Conservation (phyloP, 2,113 vertebrate genomes). For the Indri indri region DNA sequence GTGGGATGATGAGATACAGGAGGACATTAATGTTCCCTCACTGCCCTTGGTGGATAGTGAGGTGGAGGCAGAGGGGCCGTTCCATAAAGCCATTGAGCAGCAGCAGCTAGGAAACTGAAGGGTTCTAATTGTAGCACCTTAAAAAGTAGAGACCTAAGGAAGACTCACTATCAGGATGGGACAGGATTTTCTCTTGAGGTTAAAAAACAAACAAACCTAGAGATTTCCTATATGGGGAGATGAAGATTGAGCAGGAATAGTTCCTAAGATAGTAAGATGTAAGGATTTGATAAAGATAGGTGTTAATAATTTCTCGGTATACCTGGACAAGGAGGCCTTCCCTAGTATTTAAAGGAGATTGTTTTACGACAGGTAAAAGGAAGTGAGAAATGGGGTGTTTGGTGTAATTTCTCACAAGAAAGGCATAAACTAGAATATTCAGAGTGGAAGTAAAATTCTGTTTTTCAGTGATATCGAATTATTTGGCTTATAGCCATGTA, state of each 20-base stretch:
- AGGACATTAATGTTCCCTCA: not conserved
- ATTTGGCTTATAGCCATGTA: not conserved
- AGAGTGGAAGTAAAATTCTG: not conserved
- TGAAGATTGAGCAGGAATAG: not conserved
- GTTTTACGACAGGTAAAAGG: not conserved
- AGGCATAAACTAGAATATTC: not conserved
- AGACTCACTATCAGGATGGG: not conserved
- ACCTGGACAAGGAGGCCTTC: not conserved
- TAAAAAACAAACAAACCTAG: not conserved
- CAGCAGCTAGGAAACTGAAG: not conserved
- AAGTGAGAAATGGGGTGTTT: not conserved
- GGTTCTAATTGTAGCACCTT: not conserved
- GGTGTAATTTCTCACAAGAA: conserved; percentile 30
- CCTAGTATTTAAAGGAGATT: not conserved
- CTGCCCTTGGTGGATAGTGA: not conserved
- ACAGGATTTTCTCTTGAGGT: not conserved
- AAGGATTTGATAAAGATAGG: conserved; percentile 1
- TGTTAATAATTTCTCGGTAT: not conserved
- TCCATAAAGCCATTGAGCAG: not conserved
- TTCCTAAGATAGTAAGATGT: not conserved
- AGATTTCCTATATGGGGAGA: not conserved
- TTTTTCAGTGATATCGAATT: not conserved
- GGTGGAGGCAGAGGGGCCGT: not conserved
- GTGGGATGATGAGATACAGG: not conserved
- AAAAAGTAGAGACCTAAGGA: not conserved